These are phyloP conservation scores for Drosophila guanche DNA, from an alignment of 1,140 invertebrate species.

Conservation along the genomic window DNA sequence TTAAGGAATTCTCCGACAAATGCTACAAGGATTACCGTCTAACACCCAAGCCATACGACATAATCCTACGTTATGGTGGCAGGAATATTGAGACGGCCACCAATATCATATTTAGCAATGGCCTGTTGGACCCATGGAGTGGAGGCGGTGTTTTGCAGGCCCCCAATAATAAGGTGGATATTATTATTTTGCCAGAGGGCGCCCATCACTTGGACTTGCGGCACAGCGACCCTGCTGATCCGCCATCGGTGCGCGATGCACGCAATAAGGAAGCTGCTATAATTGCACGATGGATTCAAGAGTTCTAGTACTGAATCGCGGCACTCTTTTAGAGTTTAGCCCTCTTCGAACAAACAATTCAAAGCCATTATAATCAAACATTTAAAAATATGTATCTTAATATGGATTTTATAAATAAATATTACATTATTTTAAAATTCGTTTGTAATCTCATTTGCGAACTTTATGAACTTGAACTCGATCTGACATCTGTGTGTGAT, in stretches of 20 bases:
- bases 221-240: constrained; percentile 56
- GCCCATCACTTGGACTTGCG: constrained; percentile 97
- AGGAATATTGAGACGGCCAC: constrained; percentile 84
- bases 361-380: too few relatives aligned
- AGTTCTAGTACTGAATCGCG: constrained; percentile 5
- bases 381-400: too few relatives aligned
- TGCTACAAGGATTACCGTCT: constrained; percentile 90
- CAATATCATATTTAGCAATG: constrained; percentile 84
- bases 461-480: too few relatives aligned
- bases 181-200: constrained; percentile 93
- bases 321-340: too few relatives aligned
- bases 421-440: too few relatives aligned
- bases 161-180: constrained; percentile 87
- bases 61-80: constrained; percentile 92
- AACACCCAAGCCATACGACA: constrained; percentile 87
- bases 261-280: constrained; percentile 56
- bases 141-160: constrained; percentile 93
- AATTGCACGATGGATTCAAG: constrained; percentile 61
- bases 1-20: constrained; percentile 86
- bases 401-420: too few relatives aligned
- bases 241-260: constrained; percentile 61
- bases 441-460: too few relatives aligned
- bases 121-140: constrained; percentile 93
- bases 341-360: too few relatives aligned
- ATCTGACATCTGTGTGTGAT: too few relatives aligned